Evolutionary conservation across 2,888 invertebrate species (phyloP).

Genomic region (Dryocosmus kuriphilus): DNA sequence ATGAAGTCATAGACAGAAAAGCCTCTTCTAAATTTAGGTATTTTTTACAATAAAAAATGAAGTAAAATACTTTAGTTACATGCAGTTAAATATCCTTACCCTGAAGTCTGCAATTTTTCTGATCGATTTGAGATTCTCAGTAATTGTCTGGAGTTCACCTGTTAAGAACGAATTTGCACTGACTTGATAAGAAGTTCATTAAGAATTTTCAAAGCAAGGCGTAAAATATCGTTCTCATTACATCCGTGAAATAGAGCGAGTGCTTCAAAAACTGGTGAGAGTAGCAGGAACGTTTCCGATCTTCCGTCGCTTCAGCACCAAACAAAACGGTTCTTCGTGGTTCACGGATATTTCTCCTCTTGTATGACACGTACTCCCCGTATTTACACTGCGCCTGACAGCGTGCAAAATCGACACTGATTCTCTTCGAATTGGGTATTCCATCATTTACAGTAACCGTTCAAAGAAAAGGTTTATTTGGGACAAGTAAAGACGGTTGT

Average conservation of each 20-base stretch:
- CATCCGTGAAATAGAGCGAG: conserved; percentile 63
- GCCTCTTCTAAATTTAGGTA: too few species aligned
- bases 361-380: conserved; percentile 31
- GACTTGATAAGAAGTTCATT: conserved; percentile 36
- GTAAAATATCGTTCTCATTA: conserved; percentile 60
- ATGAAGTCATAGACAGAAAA: too few species aligned
- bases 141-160: conserved; percentile 3
- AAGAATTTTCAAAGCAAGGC: conserved; percentile 53
- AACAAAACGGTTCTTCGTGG: conserved; percentile 52
- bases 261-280: conserved; percentile 67
- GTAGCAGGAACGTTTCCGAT: conserved; percentile 56
- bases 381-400: conserved; percentile 27
- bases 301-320: conserved; percentile 50
- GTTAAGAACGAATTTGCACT: background rate
- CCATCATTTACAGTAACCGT: background rate
- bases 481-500: background rate
- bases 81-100: too few species aligned
- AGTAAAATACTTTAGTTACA: too few species aligned
- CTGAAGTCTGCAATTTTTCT: background rate
- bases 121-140: conserved; percentile 4
- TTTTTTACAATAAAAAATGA: too few species aligned
- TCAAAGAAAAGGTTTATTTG: conserved; percentile 24
- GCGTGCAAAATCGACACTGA: conserved; percentile 38
- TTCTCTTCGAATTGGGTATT: conserved; percentile 15
- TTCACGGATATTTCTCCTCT: conserved; percentile 32